phyloP scores from a whole-genome alignment of 2,113 vertebrate genomes.

The Tretioscincus oriximinensis region DNA sequence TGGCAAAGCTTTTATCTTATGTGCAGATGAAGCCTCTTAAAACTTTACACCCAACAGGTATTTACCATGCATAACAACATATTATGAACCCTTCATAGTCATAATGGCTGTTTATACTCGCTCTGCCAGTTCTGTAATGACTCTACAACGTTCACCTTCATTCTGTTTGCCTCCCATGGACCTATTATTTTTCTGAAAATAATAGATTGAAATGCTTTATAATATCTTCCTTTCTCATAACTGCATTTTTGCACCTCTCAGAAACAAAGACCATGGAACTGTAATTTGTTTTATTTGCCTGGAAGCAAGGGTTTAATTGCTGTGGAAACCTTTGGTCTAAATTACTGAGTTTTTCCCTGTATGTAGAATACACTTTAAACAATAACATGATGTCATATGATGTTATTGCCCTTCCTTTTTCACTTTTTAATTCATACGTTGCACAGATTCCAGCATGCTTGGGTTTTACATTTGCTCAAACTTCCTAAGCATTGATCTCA shows the following conservation, averaged over 20 bases:
- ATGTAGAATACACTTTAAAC: background rate
- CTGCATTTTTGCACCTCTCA: conserved; percentile 62
- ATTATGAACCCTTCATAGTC: conserved; percentile 57
- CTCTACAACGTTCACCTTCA: conserved; percentile 69
- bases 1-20: conserved; percentile 66
- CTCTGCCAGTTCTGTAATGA: conserved; percentile 62
- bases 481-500: conserved; percentile 10
- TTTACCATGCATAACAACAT: conserved; percentile 69
- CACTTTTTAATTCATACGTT: conserved; percentile 14
- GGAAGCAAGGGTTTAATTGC: conserved; percentile 39
- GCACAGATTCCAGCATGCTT: conserved; percentile 14
- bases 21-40: conserved; percentile 57
- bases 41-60: conserved; percentile 58
- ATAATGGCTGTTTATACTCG: conserved; percentile 52
- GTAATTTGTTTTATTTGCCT: conserved; percentile 30
- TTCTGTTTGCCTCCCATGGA: conserved; percentile 64
- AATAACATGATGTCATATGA: conserved; percentile 22
- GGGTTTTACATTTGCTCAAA: background rate
- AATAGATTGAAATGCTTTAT: conserved; percentile 64
- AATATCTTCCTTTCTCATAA: conserved; percentile 59
- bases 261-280: conserved; percentile 56
- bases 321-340: conserved; percentile 4
- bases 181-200: conserved; percentile 72
- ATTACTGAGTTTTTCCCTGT: background rate
- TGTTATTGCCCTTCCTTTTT: conserved; percentile 13